Conservation (phyloP, 2,113 vertebrate genomes). For the Morone saxatilis region DNA sequence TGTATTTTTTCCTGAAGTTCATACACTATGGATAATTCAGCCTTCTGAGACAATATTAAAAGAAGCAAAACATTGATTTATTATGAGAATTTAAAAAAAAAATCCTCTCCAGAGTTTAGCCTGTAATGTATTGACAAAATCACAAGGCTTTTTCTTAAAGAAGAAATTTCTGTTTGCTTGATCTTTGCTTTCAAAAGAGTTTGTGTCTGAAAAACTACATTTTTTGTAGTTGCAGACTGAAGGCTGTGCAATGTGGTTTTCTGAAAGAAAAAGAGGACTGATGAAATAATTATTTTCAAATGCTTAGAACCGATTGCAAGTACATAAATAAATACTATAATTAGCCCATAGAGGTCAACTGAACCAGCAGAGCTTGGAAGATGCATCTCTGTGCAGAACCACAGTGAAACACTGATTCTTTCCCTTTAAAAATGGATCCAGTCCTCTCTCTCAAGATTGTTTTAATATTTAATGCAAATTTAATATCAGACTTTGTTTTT, state of each 20-base stretch:
- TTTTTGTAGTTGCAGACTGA: background rate
- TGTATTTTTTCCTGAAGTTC: slow-evolving; percentile 27
- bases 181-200: slow-evolving; percentile 56
- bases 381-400: slow-evolving; percentile 24
- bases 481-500: slow-evolving; percentile 36
- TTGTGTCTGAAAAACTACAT: background rate
- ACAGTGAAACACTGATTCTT: slow-evolving; percentile 19
- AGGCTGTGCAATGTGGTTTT: slow-evolving; percentile 3
- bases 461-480: slow-evolving; percentile 69
- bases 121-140: slow-evolving; percentile 42
- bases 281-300: slow-evolving; percentile 18
- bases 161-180: slow-evolving; percentile 50
- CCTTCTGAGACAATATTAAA: slow-evolving; percentile 48
- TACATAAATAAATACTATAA: slow-evolving; percentile 24
- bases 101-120: background rate
- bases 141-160: slow-evolving; percentile 34
- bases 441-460: slow-evolving; percentile 22
- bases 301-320: slow-evolving; percentile 6
- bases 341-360: slow-evolving; percentile 47
- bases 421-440: slow-evolving; percentile 52
- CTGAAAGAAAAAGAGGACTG: slow-evolving; percentile 1
- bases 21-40: slow-evolving; percentile 25
- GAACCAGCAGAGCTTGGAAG: slow-evolving; percentile 14
- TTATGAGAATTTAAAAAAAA: slow-evolving; percentile 22
- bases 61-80: slow-evolving; percentile 41